Evolutionary conservation across 2,113 vertebrate genomes (phyloP).

Genomic region (Coptodon rendalli): DNA sequence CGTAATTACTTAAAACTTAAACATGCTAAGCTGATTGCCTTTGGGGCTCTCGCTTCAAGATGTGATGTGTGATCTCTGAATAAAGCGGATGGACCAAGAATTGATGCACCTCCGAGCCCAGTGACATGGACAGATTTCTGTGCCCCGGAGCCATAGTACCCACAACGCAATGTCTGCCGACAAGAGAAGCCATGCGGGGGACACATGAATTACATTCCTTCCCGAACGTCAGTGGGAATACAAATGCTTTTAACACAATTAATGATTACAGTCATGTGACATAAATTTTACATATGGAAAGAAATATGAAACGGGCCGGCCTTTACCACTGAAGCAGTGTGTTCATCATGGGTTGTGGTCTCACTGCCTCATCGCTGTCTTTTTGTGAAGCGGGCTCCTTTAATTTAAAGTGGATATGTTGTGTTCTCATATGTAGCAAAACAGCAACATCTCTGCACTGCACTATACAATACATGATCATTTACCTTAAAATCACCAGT

Average conservation of each 20-base stretch:
- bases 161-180: conserved; percentile 65
- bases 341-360: conserved; percentile 53
- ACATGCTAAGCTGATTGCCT: conserved; percentile 65
- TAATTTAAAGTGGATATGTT: conserved; percentile 20
- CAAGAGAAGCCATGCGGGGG: conserved; percentile 62
- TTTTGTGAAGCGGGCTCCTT: conserved; percentile 63
- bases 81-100: conserved; percentile 68
- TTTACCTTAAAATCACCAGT: conserved; percentile 63
- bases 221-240: conserved; percentile 60
- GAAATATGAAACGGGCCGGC: conserved; percentile 39
- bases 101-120: conserved; percentile 70
- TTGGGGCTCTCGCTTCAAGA: conserved; percentile 26
- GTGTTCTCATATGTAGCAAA: not conserved
- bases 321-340: conserved; percentile 72
- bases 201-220: conserved; percentile 63
- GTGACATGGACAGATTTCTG: conserved; percentile 68
- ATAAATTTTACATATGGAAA: conserved; percentile 48
- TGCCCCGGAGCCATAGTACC: conserved; percentile 66
- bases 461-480: not conserved
- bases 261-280: conserved; percentile 66
- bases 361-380: conserved; percentile 33
- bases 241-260: conserved; percentile 62
- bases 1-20: conserved; percentile 76
- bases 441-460: not conserved
- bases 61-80: conserved; percentile 64